Base-by-base conservation (phyloP, 2,797 vertebrate species). In the Liparis tanakae region DNA sequence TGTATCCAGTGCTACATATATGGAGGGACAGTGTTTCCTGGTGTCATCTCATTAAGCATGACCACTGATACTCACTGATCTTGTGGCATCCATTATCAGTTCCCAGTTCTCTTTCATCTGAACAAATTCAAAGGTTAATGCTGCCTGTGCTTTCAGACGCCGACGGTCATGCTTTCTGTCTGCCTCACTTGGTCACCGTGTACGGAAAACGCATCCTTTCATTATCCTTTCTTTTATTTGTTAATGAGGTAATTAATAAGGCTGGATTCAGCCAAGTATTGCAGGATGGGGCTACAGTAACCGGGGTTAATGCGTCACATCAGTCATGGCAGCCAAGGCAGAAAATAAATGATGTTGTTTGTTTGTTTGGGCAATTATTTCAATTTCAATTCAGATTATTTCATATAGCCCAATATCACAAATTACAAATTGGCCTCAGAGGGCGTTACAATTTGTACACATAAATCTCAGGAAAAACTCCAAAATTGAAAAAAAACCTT, bases 181-280 rank as follows among this genome's bases (percentile, higher is more conserved):
- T 22, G 1, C 73, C 69, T 81, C 67, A 20, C 44, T 69, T 48
- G 43, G 34, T 69, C 64, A 65, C 57, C 3, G 5, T 55, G 50
- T 25, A 37, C 5, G 4, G 7, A 22, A 55, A 72, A 46, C 12
- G 12, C 55, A 74, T 43, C 37, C 59, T 55, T 77, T 54, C 57
- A 46, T 78, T 77, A 72, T 74, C 50, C 34, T 65, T 72, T 55
- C 74, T 78, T 65, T 76, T 68, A 62, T 78, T 78, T 67, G 39
- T 67, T 86, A 86, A 85, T 86, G 74, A 86, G 73, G 70, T 86
- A 85, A 90, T 91, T 88, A 90, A 86, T 79, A 78, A 80, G 46
- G 48, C 72, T 54, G 25, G 53, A 59, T 82, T 76, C 61, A 76
- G 72, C 58, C 22, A 67, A 67, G 74, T 30, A 59, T 74, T 66